Conservation (phyloP, 2,888 invertebrate genomes). For the Calliphora vomitoria region DNA sequence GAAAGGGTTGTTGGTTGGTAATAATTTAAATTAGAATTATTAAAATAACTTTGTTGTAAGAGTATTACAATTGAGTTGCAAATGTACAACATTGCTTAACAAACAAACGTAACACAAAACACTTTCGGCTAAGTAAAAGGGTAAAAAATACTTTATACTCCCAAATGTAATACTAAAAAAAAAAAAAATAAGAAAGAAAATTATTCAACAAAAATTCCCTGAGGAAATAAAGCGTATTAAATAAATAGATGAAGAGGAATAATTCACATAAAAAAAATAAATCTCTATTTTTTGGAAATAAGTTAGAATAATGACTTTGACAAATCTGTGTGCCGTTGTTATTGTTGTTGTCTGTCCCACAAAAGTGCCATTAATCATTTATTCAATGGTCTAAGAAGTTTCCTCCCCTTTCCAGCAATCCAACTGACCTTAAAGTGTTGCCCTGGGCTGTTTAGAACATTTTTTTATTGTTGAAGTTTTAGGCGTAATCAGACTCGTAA, state of each 20-base stretch:
- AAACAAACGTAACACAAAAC: background rate
- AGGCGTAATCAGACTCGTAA: background rate
- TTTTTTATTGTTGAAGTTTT: constrained; percentile 8
- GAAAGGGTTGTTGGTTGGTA: constrained; percentile 22
- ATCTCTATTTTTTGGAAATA: constrained; percentile 32
- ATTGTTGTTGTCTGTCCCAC: constrained; percentile 13
- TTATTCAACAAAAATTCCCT: constrained; percentile 41
- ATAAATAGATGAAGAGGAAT: constrained; percentile 18
- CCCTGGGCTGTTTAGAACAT: background rate
- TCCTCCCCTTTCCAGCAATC: background rate
- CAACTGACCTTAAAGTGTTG: constrained; percentile 20
- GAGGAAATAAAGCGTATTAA: constrained; percentile 35
- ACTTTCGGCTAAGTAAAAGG: constrained; percentile 1
- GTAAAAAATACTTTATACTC: background rate
- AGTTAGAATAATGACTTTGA: constrained; percentile 57
- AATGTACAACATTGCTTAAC: background rate
- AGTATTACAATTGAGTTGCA: constrained; percentile 36
- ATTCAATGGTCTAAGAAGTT: background rate
- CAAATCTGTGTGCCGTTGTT: constrained; percentile 41
- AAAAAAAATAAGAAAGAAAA: background rate
- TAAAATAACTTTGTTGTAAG: constrained; percentile 38
- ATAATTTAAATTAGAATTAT: constrained; percentile 49
- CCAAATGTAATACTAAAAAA: background rate
- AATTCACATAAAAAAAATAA: constrained; percentile 21
- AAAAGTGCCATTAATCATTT: constrained; percentile 57